Conservation (phyloP, 2,888 invertebrate genomes). For the Julus scandinavius region DNA sequence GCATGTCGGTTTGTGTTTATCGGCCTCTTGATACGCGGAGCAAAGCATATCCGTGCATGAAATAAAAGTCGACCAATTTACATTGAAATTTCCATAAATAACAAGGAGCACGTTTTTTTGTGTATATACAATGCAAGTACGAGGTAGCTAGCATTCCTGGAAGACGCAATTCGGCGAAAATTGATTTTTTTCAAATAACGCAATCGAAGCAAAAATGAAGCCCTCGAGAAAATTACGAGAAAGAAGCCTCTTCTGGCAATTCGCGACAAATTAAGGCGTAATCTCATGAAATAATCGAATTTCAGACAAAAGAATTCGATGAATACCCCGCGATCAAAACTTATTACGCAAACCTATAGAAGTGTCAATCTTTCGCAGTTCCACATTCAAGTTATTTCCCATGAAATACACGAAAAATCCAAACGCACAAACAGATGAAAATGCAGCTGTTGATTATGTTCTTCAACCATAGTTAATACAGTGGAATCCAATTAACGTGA, state of each 20-base stretch:
- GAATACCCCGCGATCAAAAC: not conserved
- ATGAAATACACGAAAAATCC: no score
- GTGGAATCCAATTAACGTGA: no score
- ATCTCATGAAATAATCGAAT: slow-evolving; percentile 18
- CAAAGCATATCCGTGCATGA: slow-evolving; percentile 18
- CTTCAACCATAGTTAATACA: no score
- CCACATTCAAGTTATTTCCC: no score
- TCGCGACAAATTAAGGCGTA: slow-evolving; percentile 3
- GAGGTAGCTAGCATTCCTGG: not conserved
- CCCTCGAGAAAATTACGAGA: not conserved
- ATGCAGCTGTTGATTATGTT: no score
- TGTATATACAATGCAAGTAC: not conserved
- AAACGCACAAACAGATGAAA: no score
- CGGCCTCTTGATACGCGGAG: not conserved
- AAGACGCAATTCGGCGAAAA: slow-evolving; percentile 18
- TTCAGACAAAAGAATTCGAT: not conserved
- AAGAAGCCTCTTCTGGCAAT: not conserved
- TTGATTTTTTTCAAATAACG: not conserved
- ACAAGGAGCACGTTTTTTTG: not conserved
- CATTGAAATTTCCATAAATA: not conserved
- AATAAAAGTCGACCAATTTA: not conserved
- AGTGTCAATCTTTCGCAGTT: not conserved
- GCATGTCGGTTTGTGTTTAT: not conserved
- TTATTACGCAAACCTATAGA: not conserved
- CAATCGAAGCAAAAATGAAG: slow-evolving; percentile 18